Evolutionary conservation across 2,113 vertebrate genomes (phyloP).

Genomic region (Rhinichthys klamathensis): DNA sequence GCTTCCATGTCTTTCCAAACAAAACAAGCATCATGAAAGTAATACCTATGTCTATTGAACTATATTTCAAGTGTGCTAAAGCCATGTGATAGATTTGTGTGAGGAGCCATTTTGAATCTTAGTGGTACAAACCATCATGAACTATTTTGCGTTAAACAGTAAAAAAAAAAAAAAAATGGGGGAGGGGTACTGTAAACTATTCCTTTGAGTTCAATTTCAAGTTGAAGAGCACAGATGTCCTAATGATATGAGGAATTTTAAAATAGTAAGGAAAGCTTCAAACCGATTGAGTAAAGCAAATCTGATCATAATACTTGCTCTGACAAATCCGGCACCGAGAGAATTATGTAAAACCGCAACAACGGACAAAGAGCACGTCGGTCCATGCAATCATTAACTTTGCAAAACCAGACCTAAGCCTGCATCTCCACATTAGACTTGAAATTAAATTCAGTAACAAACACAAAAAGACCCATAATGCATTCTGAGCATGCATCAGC

Average conservation of each 20-base stretch:
- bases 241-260: neutral
- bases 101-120: no score
- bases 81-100: no score
- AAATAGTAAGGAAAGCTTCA: neutral
- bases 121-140: no score
- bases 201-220: neutral
- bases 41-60: no score
- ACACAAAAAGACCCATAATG: constrained; percentile 30
- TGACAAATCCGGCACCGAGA: neutral
- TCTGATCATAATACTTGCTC: constrained; percentile 10
- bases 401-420: constrained; percentile 21
- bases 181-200: no score
- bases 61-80: no score
- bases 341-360: constrained; percentile 28
- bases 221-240: neutral
- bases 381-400: constrained; percentile 31
- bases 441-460: constrained; percentile 15
- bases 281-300: neutral
- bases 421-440: constrained; percentile 12
- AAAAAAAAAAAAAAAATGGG: no score
- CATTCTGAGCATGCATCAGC: constrained; percentile 25
- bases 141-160: no score
- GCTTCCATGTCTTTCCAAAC: no score
- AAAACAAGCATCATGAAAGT: no score
- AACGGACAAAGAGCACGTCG: constrained; percentile 24